These are phyloP conservation scores for Uria aalge DNA, from an alignment of 2,113 vertebrate species.

Conservation along the genomic window DNA sequence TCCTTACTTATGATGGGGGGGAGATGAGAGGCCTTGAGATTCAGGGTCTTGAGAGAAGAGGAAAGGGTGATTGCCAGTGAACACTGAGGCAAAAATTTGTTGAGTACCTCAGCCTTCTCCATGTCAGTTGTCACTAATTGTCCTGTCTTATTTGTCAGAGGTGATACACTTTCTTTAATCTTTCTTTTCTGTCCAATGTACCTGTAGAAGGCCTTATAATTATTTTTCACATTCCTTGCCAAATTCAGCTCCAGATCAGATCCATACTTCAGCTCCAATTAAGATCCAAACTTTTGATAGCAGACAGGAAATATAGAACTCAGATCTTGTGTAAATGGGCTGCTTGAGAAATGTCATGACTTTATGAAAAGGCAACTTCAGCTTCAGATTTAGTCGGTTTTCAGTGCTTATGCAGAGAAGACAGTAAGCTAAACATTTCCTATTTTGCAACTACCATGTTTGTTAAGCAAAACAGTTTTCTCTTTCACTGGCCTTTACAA, in stretches of 20 bases:
- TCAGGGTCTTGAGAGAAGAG: background rate
- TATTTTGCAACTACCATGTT: background rate
- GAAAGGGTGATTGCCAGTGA: background rate
- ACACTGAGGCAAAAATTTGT: background rate
- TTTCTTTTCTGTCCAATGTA: background rate
- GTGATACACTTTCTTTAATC: background rate
- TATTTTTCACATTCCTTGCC: background rate
- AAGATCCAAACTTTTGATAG: background rate
- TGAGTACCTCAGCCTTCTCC: background rate
- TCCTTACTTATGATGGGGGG: background rate
- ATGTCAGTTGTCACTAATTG: background rate
- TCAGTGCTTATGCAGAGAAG: background rate
- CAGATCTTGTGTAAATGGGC: background rate
- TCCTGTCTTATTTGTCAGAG: background rate
- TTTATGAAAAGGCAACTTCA: background rate
- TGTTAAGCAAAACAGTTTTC: background rate
- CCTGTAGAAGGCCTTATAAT: background rate
- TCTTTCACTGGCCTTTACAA: background rate
- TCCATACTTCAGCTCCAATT: background rate
- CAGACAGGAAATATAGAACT: background rate
- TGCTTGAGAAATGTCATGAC: background rate
- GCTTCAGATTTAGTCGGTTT: background rate
- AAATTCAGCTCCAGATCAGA: background rate
- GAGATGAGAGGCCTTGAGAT: background rate
- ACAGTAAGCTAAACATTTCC: background rate